phyloP scores from a whole-genome alignment of 2,113 vertebrate genomes.

The Phylloscopus trochilus region DNA sequence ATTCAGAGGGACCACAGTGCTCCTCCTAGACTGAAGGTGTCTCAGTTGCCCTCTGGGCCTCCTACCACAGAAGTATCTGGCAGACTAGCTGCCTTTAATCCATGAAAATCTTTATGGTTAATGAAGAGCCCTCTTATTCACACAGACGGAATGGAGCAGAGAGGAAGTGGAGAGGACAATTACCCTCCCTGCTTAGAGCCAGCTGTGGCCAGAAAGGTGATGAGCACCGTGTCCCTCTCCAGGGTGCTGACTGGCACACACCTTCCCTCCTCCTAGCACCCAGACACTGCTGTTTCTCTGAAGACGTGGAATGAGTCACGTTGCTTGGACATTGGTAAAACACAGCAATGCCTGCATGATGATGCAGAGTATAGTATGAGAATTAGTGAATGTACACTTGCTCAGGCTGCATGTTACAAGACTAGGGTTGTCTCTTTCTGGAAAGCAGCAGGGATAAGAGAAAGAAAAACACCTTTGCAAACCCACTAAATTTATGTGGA shows the following conservation, averaged over 20 bases:
- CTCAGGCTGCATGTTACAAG: neutral
- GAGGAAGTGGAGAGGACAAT: neutral
- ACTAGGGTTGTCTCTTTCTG: neutral
- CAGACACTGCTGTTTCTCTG: fast-evolving
- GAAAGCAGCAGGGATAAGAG: neutral
- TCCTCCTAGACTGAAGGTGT: neutral
- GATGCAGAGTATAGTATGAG: fast-evolving
- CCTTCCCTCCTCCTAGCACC: fast-evolving
- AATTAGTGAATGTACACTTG: fast-evolving
- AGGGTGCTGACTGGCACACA: neutral
- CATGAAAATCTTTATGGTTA: neutral
- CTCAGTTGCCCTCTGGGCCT: neutral
- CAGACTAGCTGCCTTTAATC: neutral
- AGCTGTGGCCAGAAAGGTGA: neutral
- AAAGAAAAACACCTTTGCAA: neutral
- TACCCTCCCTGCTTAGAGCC: neutral
- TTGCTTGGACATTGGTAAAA: neutral
- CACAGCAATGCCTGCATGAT: neutral
- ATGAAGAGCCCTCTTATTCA: neutral
- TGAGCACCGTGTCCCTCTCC: neutral
- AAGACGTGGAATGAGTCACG: fast-evolving
- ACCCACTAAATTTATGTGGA: neutral
- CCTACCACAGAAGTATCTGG: neutral
- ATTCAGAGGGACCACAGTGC: neutral
- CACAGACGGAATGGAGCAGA: fast-evolving